phyloP scores from a whole-genome alignment of 2,797 vertebrate genomes.

The Paguma larvata region DNA sequence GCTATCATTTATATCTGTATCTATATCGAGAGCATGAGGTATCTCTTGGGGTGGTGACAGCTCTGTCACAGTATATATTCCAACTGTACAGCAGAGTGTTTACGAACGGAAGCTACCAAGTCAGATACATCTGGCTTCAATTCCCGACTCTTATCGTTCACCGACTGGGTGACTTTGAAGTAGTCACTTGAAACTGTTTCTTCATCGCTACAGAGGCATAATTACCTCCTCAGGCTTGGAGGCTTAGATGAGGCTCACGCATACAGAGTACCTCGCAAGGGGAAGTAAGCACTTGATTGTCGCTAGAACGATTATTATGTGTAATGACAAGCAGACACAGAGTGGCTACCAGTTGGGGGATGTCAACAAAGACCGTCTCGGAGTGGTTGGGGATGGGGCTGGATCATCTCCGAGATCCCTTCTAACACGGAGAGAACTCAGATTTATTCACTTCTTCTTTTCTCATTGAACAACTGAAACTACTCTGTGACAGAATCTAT shows the following conservation, averaged over 20 bases:
- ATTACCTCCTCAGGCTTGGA: background rate
- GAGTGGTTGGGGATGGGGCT: too few relatives aligned
- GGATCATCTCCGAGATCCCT: background rate
- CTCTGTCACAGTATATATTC: background rate
- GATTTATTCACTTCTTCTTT: background rate
- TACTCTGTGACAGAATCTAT: background rate
- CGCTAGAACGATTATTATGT: background rate
- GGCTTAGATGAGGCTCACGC: background rate
- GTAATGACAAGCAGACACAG: background rate
- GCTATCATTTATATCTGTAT: background rate
- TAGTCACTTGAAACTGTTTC: constrained; percentile 40
- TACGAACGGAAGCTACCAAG: background rate
- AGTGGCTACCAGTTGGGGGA: background rate
- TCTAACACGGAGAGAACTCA: background rate
- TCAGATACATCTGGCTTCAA: background rate
- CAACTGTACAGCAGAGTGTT: accelerated
- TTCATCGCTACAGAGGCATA: background rate
- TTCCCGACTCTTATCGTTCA: background rate
- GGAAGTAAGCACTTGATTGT: background rate
- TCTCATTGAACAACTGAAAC: background rate
- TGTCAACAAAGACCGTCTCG: background rate
- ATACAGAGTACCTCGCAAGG: background rate
- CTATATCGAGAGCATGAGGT: background rate
- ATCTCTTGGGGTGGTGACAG: background rate
- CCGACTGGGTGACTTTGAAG: background rate